These are phyloP conservation scores for Cantharis lateralis DNA, from an alignment of 2,888 invertebrate genomes.

Conservation along the genomic window DNA sequence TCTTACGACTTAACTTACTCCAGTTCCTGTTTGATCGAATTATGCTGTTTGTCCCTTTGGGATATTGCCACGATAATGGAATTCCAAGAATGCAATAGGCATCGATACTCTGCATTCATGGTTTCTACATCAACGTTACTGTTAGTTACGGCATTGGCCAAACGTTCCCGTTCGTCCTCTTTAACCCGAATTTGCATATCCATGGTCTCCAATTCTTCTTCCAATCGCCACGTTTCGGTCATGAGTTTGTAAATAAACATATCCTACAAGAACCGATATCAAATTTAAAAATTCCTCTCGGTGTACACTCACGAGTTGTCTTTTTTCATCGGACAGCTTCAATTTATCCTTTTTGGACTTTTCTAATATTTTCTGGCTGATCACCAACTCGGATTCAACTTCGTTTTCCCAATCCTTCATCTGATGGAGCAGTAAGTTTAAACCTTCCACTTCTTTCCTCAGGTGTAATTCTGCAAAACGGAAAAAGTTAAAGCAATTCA, in stretches of 20 bases:
- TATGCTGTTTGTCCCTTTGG: slow-evolving; percentile 69
- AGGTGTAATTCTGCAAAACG: slow-evolving; percentile 59
- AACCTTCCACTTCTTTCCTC: slow-evolving; percentile 63
- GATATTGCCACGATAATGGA: slow-evolving; percentile 72
- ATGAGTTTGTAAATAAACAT: slow-evolving; percentile 69
- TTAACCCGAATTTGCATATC: slow-evolving; percentile 70
- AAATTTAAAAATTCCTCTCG: not conserved
- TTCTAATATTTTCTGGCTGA: slow-evolving; percentile 68
- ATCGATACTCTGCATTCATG: slow-evolving; percentile 70
- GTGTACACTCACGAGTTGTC: slow-evolving; percentile 57
- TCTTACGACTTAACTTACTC: no score
- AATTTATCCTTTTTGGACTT: slow-evolving; percentile 65
- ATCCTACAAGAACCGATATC: slow-evolving; percentile 53
- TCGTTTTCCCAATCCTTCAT: slow-evolving; percentile 67
- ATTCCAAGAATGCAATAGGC: slow-evolving; percentile 74
- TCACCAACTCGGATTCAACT: slow-evolving; percentile 64
- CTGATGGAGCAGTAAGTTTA: slow-evolving; percentile 62
- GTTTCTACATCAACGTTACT: slow-evolving; percentile 76
- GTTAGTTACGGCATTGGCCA: slow-evolving; percentile 65
- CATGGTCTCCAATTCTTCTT: slow-evolving; percentile 67
- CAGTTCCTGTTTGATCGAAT: slow-evolving; percentile 65
- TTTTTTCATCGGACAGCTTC: slow-evolving; percentile 62
- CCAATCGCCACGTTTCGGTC: slow-evolving; percentile 72
- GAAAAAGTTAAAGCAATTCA: slow-evolving; percentile 16
- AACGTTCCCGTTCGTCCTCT: slow-evolving; percentile 63